These are phyloP conservation scores for Hippocampus guttulatus DNA, from an alignment of 2,113 vertebrate genomes.

Conservation along the genomic window DNA sequence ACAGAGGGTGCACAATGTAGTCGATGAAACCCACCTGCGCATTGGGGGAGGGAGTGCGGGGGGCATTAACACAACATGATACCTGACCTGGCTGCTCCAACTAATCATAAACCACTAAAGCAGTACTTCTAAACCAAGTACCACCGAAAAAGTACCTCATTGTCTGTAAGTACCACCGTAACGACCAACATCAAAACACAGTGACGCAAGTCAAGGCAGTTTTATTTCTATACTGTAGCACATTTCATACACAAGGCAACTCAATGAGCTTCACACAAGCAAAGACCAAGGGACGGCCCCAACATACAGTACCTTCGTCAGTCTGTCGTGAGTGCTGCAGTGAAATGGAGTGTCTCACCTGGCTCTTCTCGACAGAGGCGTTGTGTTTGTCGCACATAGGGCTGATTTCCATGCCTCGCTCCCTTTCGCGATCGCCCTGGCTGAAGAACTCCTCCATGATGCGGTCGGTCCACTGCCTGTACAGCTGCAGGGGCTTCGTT, in stretches of 20 bases:
- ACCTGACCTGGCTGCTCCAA: neutral
- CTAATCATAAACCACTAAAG: neutral
- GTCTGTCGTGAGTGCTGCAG: neutral
- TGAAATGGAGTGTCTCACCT: slow-evolving; percentile 70
- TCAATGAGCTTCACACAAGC: too few species aligned
- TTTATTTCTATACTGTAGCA: too few species aligned
- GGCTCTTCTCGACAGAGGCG: slow-evolving; percentile 95
- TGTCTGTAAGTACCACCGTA: too few species aligned
- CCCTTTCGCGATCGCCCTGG: slow-evolving; percentile 93
- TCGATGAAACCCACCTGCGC: slow-evolving; percentile 96
- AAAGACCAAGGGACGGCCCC: neutral
- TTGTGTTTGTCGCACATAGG: slow-evolving; percentile 99
- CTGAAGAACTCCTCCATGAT: slow-evolving; percentile 99
- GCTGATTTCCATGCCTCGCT: slow-evolving; percentile 98
- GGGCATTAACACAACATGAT: neutral
- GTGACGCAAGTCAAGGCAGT: too few species aligned
- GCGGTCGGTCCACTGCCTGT: slow-evolving; percentile 95
- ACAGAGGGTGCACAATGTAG: slow-evolving; percentile 97
- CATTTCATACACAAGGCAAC: too few species aligned
- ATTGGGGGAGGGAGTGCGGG: neutral
- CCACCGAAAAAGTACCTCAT: too few species aligned
- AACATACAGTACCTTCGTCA: too few species aligned
- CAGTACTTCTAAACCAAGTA: too few species aligned
- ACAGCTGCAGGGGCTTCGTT: slow-evolving; percentile 93
- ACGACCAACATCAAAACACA: too few species aligned